Percentiles rank a stretch among this genome's conserved stretches.
These are phyloP conservation scores for Zosterops borbonicus DNA, from an alignment of 2,113 vertebrate species.

Conservation along the genomic window DNA sequence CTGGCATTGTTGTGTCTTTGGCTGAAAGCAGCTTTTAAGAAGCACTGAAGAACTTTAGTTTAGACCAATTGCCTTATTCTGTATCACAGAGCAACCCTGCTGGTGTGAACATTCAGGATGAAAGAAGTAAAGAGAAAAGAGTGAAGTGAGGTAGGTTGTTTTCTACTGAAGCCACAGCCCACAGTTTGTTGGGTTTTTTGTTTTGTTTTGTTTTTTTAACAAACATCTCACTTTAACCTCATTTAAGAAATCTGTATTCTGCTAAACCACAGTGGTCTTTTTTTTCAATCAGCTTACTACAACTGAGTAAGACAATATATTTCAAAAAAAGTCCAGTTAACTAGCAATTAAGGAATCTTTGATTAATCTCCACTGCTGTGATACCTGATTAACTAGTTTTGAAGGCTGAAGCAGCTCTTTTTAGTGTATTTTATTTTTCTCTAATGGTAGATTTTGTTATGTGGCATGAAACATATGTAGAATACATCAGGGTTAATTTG, in stretches of 20 bases:
- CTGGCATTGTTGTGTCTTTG: background rate
- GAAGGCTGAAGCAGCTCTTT: background rate
- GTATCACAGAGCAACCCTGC: background rate
- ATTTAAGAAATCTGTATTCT: background rate
- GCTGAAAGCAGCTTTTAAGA: background rate
- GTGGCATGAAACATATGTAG: background rate
- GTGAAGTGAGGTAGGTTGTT: background rate
- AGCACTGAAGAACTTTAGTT: background rate
- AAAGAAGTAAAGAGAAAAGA: background rate
- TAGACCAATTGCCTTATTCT: background rate
- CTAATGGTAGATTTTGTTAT: background rate
- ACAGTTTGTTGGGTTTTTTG: background rate
- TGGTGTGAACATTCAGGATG: background rate
- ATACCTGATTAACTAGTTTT: background rate
- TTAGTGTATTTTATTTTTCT: constrained; percentile 19
- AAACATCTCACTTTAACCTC: background rate
- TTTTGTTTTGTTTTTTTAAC: background rate
- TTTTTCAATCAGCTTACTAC: background rate
- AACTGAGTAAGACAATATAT: background rate
- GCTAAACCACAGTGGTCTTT: background rate
- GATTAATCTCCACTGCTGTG: constrained; percentile 1
- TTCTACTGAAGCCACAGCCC: background rate
- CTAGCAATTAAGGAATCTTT: constrained; percentile 23
- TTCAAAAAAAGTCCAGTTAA: constrained; percentile 9
- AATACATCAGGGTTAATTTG: constrained; percentile 30